Conservation (phyloP, 2,113 vertebrate species). For the Hyperopisus bebe region DNA sequence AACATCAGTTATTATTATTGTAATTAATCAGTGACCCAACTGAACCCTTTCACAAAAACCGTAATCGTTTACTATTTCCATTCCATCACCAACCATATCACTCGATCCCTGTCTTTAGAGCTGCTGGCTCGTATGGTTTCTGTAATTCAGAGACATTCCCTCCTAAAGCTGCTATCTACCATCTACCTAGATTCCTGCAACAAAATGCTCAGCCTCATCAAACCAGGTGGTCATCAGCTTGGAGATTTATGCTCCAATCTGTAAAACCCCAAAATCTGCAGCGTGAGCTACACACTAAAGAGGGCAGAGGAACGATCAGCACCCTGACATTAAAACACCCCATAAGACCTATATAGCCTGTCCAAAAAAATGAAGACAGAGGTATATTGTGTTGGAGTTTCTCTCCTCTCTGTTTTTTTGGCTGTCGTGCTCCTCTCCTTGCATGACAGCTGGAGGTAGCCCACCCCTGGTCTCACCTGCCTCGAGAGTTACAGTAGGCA, state of each 20-base stretch:
- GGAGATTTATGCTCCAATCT: neutral
- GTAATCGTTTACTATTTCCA: neutral
- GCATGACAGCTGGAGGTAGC: slow-evolving; percentile 3
- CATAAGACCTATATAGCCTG: neutral
- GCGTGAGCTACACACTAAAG: neutral
- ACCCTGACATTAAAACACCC: neutral
- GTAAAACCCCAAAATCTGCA: neutral
- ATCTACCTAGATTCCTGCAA: neutral
- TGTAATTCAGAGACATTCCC: neutral
- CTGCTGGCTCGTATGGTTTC: neutral
- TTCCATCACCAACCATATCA: neutral
- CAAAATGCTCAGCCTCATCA: neutral
- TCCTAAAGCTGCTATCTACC: neutral
- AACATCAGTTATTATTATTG: neutral
- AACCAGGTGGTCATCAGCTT: neutral
- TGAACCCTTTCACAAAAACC: neutral
- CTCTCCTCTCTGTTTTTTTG: neutral
- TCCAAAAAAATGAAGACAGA: neutral
- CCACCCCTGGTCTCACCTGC: slow-evolving; percentile 10
- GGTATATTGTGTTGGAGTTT: neutral
- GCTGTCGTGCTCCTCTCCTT: neutral
- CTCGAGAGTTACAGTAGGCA: neutral
- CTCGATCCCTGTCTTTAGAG: neutral
- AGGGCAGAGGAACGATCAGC: neutral
- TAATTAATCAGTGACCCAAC: neutral